These are phyloP conservation scores for Alauda arvensis DNA, from an alignment of 2,797 vertebrate species.

Conservation along the genomic window DNA sequence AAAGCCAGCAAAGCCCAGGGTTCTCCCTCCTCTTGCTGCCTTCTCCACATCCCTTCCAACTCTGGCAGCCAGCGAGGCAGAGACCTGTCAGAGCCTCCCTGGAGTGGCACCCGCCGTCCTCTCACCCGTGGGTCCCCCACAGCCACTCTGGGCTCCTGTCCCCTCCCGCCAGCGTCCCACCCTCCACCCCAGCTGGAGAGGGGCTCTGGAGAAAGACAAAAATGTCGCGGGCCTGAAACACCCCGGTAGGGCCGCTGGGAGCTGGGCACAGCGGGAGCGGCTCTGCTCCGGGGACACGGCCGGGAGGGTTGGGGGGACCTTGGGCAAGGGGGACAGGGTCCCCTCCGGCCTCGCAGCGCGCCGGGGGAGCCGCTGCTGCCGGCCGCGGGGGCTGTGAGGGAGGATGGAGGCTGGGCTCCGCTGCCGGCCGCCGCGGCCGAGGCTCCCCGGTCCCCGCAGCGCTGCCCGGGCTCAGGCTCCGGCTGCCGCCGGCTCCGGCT, in stretches of 20 bases:
- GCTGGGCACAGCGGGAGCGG: neutral
- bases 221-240: neutral
- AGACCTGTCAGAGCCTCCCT: conserved; percentile 48
- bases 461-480: neutral
- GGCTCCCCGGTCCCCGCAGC: neutral
- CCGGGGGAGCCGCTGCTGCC: neutral
- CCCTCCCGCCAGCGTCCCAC: neutral
- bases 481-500: neutral
- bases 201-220: neutral
- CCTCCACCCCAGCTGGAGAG: neutral
- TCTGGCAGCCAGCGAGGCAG: neutral
- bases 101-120: neutral
- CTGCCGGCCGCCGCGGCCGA: neutral
- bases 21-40: neutral
- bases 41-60: neutral
- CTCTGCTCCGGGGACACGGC: neutral
- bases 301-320: neutral
- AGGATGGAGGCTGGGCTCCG: neutral
- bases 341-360: neutral
- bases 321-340: neutral
- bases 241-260: neutral
- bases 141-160: neutral
- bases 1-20: neutral
- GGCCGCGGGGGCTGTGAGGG: neutral
- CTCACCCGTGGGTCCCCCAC: neutral